phyloP scores from a whole-genome alignment of 2,797 vertebrate species.

The Scarus forsteni region DNA sequence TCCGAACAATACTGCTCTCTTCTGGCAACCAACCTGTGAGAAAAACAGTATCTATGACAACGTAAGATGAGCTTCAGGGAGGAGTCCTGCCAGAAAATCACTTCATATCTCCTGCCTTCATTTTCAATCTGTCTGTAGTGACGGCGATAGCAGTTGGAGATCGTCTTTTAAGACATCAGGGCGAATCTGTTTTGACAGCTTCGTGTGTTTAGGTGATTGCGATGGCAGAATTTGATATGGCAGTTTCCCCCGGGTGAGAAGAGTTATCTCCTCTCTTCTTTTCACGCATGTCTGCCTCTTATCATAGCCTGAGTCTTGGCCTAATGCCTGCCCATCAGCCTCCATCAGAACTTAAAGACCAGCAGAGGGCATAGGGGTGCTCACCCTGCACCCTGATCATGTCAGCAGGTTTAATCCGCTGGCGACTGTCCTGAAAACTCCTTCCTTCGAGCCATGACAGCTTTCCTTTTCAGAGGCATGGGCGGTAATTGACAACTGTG shows the following conservation, averaged over 20 bases:
- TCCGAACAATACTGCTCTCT: slow-evolving; percentile 37
- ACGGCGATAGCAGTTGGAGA: slow-evolving; percentile 59
- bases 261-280: slow-evolving; percentile 72
- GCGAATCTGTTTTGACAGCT: slow-evolving; percentile 77
- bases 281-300: slow-evolving; percentile 83
- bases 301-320: slow-evolving; percentile 61
- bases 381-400: background rate
- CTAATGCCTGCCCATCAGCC: slow-evolving; percentile 57
- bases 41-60: background rate
- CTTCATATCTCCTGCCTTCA: slow-evolving; percentile 38
- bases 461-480: slow-evolving; percentile 39
- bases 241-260: slow-evolving; percentile 71
- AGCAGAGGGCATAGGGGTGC: background rate
- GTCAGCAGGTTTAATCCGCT: slow-evolving; percentile 16
- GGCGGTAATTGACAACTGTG: slow-evolving; percentile 25
- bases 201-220: slow-evolving; percentile 72
- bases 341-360: slow-evolving; percentile 37
- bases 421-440: slow-evolving; percentile 35
- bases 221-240: slow-evolving; percentile 75
- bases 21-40: slow-evolving; percentile 2
- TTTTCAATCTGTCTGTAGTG: slow-evolving; percentile 58
- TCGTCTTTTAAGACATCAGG: slow-evolving; percentile 62
- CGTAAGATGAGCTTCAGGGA: slow-evolving; percentile 25
- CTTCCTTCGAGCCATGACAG: slow-evolving; percentile 31
- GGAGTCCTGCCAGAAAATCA: slow-evolving; percentile 25